Evolutionary conservation across 2,797 vertebrate genomes (phyloP), one percentile per base, ranked within the genome.

Genomic region (Pitangus sulphuratus): DNA sequence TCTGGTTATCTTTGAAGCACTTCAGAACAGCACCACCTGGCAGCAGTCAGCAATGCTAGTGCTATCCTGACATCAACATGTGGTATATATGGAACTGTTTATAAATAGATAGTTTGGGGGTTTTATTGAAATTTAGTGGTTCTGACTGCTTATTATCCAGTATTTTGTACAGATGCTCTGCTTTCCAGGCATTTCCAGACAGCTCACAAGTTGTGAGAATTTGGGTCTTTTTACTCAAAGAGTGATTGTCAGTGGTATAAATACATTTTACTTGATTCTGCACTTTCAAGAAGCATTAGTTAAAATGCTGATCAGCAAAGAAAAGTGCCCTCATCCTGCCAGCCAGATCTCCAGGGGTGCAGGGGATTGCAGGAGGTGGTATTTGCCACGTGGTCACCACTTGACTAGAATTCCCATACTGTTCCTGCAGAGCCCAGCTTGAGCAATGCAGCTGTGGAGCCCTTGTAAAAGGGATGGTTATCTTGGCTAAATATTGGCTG

Each of bases 401-500:
- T 84, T 88, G 35, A 53, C 42, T 66, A 62, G 66, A 88, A 90
- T 79, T 94, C 54, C 37, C 25, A 42, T 12, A 15, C 66, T 91
- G 64, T 42, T 90, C n/a, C 47, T 75, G 50, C 61, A 86, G 87
- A 77, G n/a, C 45, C 35, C 61, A 69, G 30, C 26, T 54, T 83
- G 45, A 84, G 44, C 56, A 84, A 28, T 39, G 42, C 64, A 88
- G 44, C 84, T 85, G 42, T 66, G 87, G 53, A 81, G 39, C 51
- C 83, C 56, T 82, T 70, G 40, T 76, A 50, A 87, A 70, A 88
- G 40, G 48, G 24, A 16, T 35, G 39, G 26, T 92, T 96, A 88
- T 90, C 92, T 91, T 76, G 70, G 40, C 84, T 95, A 96, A 94
- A 95, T 93, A 92, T 86, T 94, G 40, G 24, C 57, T 58, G 1